Evolutionary conservation across 2,113 vertebrate genomes (phyloP), one percentile per base, ranked within the genome.

Genomic region (Scalopus aquaticus): DNA sequence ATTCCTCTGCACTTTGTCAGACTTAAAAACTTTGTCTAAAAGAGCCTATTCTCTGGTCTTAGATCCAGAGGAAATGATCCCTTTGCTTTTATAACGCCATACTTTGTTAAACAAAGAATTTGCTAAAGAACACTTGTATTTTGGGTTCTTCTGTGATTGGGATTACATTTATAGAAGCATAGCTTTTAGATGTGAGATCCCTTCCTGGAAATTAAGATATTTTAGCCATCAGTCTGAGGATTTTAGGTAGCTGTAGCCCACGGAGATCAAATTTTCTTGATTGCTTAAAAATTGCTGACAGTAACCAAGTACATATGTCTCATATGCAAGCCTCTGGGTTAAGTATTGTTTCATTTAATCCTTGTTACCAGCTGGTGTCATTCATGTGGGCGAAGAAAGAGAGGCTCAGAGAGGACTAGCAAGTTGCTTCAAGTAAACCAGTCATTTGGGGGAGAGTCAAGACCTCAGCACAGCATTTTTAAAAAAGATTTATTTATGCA

Each of bases 211-310:
- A 93, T 70, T 73, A 65, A 72, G 51, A 56, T 86, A 87, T 81
- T 35, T 90, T 64, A 82, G 87, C 65, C 70, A 70, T 51, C 70
- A 37, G 72, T 88, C 58, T 86, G 70, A 92, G 56, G 46, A 54
- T 62, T 81, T 86, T 78, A 69, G 73, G 37, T 89, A 54, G 87
- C 10, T 17, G 69, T 90, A 74, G 49, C 37, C 80, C 64, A 86
- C 69, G 74, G 64, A 96, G 64, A 89, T 87, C 76, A 91, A 72
- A 87, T 39, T 91, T 26, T 39, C 30, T 88, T 79, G 76, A 80
- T 30, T 64, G 82, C 11, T 13, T 74, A 67, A 39, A 42, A 46
- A 84, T 44, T 42, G 37, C 39, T 54, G 64, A 28, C 8, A 54
- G 24, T 56, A 32, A 58, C 30, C 9, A 30, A 76, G 42, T 8